Conservation (phyloP, 2,888 invertebrate species). For the Drosophila pseudotalamancana region DNA sequence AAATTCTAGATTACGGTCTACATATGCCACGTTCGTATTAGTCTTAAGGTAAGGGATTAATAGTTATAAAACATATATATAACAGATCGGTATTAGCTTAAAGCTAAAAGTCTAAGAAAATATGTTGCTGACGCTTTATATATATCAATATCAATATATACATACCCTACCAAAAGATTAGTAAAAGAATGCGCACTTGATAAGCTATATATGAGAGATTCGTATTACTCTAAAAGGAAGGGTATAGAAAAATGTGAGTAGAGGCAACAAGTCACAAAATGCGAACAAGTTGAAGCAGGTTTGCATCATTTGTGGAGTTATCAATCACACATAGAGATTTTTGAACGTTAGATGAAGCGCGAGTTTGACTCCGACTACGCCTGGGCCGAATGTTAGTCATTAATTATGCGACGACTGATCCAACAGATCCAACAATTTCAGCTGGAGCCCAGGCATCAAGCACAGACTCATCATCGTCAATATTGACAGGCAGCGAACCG, state of each 20-base stretch:
- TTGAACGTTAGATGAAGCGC: slow-evolving; percentile 74
- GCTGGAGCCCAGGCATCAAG: slow-evolving; percentile 56
- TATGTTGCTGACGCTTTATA: no score
- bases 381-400: slow-evolving; percentile 79
- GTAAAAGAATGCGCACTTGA: no score
- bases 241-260: slow-evolving; percentile 18
- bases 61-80: no score
- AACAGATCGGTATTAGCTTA: no score
- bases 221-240: slow-evolving; percentile 12
- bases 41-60: no score
- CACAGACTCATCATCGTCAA: slow-evolving; percentile 76
- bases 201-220: no score
- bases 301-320: slow-evolving; percentile 76
- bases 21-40: no score
- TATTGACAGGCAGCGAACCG: slow-evolving; percentile 66
- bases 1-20: no score
- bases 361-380: slow-evolving; percentile 78
- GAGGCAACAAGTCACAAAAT: slow-evolving; percentile 28
- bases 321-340: slow-evolving; percentile 79
- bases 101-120: no score
- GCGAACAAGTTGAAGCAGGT: slow-evolving; percentile 61
- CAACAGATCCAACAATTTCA: slow-evolving; percentile 31
- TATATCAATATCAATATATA: no score
- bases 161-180: no score
- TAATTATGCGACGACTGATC: slow-evolving; percentile 70